phyloP scores from a whole-genome alignment of 1,140 invertebrate genomes.

The Tetraneura akinire region DNA sequence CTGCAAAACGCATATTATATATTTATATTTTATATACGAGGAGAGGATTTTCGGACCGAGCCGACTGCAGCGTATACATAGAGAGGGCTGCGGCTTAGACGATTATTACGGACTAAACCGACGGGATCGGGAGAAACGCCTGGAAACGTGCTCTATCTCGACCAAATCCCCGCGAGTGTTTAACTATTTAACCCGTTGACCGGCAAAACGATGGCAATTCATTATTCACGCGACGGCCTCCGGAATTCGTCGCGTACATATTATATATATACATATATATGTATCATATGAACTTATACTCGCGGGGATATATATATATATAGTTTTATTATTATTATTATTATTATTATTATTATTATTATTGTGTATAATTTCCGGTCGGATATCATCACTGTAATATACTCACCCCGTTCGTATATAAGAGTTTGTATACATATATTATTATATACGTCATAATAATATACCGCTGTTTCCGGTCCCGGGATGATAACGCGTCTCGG shows the following conservation, averaged over 20 bases:
- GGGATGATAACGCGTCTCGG: background rate
- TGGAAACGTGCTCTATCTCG: conserved; percentile 37
- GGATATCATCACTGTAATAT: too few species aligned
- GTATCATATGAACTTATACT: too few species aligned
- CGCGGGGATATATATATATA: background rate
- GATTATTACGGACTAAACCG: conserved; percentile 14
- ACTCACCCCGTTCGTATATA: background rate
- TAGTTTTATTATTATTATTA: too few species aligned
- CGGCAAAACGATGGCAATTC: conserved; percentile 45
- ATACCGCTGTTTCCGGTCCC: background rate
- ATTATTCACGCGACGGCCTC: conserved; percentile 38
- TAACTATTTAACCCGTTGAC: conserved; percentile 49
- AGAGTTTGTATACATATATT: background rate
- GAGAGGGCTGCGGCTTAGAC: conserved; percentile 15
- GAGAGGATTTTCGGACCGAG: background rate
- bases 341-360: too few species aligned
- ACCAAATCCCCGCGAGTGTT: conserved; percentile 40
- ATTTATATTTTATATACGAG: too few species aligned
- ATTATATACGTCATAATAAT: background rate
- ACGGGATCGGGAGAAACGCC: background rate
- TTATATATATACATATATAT: too few species aligned
- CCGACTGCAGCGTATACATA: background rate
- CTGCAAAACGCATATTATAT: too few species aligned
- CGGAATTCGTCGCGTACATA: conserved; percentile 16
- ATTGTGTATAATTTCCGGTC: conserved; percentile 9